A percentile compares a stretch with the other conserved stretches of the same genome.
Evolutionary conservation across 1,140 invertebrate species (phyloP).

Genomic region (Drosophila sp.): DNA sequence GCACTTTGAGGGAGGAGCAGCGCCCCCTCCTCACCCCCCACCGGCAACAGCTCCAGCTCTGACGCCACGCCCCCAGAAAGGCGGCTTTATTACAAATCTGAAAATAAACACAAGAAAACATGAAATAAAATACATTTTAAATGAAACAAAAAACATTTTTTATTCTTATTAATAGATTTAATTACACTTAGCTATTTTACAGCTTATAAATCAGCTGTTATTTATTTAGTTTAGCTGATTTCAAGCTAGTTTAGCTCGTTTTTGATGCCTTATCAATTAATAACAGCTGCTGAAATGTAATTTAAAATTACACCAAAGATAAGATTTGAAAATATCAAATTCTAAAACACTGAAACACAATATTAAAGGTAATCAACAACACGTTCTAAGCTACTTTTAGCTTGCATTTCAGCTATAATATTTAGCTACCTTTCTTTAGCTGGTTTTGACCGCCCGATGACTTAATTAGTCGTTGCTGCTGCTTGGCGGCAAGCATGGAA

Average conservation of each 20-base stretch:
- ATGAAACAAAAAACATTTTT: conserved; percentile 18
- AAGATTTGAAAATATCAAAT: too few relatives aligned
- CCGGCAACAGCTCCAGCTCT: conserved; percentile 10
- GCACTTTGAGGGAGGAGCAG: not conserved
- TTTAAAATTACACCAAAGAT: too few relatives aligned
- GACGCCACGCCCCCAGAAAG: conserved; percentile 15
- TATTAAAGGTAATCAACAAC: too few relatives aligned
- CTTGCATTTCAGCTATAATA: too few relatives aligned
- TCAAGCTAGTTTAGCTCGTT: too few relatives aligned
- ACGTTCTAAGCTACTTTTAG: too few relatives aligned
- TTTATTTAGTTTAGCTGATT: conserved; percentile 43
- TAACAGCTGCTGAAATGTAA: too few relatives aligned
- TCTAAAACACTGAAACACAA: too few relatives aligned
- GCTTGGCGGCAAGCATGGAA: conserved; percentile 67
- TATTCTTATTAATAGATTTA: not conserved
- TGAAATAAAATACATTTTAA: conserved; percentile 37
- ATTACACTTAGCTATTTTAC: conserved; percentile 8
- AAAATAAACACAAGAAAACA: conserved; percentile 25
- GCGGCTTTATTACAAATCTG: conserved; percentile 22
- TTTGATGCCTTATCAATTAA: too few relatives aligned
- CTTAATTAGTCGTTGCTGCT: conserved; percentile 68
- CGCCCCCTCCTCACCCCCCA: not conserved
- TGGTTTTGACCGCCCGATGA: conserved; percentile 65
- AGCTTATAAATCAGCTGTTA: conserved; percentile 14
- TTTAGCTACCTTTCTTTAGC: conserved; percentile 20